Evolutionary conservation across 2,113 vertebrate genomes (phyloP), one percentile per base, ranked within the genome.

Genomic region (Aspiorhynchus laticeps): DNA sequence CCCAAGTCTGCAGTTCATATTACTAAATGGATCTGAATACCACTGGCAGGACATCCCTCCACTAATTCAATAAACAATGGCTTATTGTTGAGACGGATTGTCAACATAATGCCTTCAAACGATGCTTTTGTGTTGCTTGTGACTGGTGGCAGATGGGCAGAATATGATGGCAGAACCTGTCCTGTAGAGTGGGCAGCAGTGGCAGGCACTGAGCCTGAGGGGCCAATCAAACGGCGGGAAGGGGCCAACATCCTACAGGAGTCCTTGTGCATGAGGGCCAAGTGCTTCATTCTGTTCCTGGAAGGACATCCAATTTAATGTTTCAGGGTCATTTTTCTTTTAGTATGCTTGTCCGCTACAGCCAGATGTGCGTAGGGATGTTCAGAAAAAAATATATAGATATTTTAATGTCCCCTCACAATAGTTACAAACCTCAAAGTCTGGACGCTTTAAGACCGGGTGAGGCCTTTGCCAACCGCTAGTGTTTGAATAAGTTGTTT

Each of bases 161-260:
- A 71, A 83, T 83, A 53, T 33, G 63, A 83, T 83, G 81, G 81
- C 65, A 65, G 81, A 71, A 48, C 43, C 63, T 83, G 26, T 83
- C 65, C 63, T 83, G 81, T 36, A 5, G 81, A 83, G 81, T 36
- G 80, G 80, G 80, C 80, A 69, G 80, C 41, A 67, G 26, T 36
- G 81, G 26, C 46, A 51, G 65, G 81, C 81, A 36, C 26, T 83
- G 81, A 31, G 81, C 81, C 81, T 83, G 81, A 83, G 65, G 43
- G 81, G 81, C 65, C 81, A 51, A 28, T 83, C 65, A 71, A 28
- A 69, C 1, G 65, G 11, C 28, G 7, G 65, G 59, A 82, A 41
- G 81, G 65, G 81, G 41, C 43, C 63, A 71, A 71, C 26, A 71
- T 83, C 81, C 81, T 83, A 48, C 65, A 71, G 43, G 63, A 71